Evolutionary conservation across 1,140 invertebrate genomes (phyloP).

Genomic region (Tetramorium parvispinum): DNA sequence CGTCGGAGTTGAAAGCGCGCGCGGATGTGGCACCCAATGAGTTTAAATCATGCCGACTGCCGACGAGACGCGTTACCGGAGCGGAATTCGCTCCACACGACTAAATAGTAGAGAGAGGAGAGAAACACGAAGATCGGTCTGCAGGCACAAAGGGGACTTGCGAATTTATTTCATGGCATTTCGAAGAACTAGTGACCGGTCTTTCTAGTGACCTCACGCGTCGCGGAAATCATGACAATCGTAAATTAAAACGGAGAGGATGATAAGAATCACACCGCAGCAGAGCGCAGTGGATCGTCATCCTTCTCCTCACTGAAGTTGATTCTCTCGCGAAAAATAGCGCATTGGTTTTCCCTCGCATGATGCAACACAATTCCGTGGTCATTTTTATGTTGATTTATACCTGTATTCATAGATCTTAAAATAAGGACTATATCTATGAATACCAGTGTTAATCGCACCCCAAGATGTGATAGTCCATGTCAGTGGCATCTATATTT

Average conservation of each 20-base stretch:
- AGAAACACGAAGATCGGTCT: conserved; percentile 65
- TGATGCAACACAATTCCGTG: no score
- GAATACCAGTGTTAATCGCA: no score
- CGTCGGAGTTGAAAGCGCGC: conserved; percentile 74
- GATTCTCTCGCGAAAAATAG: no score
- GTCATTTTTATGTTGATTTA: no score
- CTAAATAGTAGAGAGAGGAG: conserved; percentile 77
- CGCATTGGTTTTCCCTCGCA: no score
- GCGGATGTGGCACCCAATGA: conserved; percentile 83
- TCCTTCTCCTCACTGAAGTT: no score
- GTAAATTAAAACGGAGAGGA: conserved; percentile 2
- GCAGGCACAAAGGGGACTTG: conserved; percentile 5
- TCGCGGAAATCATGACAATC: conserved; percentile 14
- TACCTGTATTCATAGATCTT: no score
- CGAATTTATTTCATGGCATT: conserved; percentile 30
- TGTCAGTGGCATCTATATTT: no score
- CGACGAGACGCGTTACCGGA: conserved; percentile 70
- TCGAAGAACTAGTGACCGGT: conserved; percentile 17
- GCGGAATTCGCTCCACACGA: conserved; percentile 67
- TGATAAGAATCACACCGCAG: not conserved
- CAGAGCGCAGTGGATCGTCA: no score
- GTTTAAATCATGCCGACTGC: conserved; percentile 83
- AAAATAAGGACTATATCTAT: no score
- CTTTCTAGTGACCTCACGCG: conserved; percentile 17
- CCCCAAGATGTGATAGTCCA: no score